Evolutionary conservation across 2,113 vertebrate species (phyloP).

Genomic region (Bombycilla garrulus): DNA sequence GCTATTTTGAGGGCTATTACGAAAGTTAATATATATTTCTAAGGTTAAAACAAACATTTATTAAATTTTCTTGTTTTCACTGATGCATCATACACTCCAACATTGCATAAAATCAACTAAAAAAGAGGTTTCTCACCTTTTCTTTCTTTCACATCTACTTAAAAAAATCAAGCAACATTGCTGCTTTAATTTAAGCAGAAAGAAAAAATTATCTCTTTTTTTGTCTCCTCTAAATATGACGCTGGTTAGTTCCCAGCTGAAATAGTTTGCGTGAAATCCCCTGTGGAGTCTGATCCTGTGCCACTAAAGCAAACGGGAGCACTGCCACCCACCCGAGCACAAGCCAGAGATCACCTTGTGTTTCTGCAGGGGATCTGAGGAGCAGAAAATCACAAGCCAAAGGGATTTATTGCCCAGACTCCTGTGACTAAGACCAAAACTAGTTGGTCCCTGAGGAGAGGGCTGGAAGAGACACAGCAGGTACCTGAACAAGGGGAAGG

Average conservation of each 20-base stretch:
- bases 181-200: neutral
- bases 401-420: neutral
- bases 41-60: neutral
- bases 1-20: neutral
- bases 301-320: neutral
- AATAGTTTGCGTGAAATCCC: neutral
- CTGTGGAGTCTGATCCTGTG: neutral
- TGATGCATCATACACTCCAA: neutral
- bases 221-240: neutral
- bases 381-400: neutral
- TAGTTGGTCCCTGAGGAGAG: neutral
- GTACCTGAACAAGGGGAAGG: accelerated
- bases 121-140: neutral
- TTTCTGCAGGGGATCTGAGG: neutral
- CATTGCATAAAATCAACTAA: accelerated
- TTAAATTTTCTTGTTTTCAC: neutral
- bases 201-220: neutral
- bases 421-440: neutral
- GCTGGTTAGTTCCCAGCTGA: neutral
- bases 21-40: neutral
- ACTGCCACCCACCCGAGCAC: neutral
- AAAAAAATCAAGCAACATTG: neutral
- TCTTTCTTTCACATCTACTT: neutral
- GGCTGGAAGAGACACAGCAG: neutral
- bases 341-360: neutral